Base-by-base conservation (phyloP, 2,797 vertebrate species). In the Sebastes itinus region DNA sequence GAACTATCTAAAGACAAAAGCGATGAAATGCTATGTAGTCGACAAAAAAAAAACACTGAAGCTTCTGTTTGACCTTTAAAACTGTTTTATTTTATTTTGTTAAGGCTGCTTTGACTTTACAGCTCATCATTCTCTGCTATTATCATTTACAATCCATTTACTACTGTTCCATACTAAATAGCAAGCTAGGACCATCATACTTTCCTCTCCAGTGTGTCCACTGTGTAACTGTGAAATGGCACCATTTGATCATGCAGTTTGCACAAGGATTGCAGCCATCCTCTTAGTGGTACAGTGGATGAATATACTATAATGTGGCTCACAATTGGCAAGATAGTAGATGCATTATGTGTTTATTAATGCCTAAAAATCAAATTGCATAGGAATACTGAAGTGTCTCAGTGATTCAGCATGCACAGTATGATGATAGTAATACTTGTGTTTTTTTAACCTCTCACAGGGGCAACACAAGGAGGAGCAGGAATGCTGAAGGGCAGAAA, bases 201-300 rank as follows among this genome's bases (percentile, higher is more conserved):
- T 42, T 70, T 25, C 7, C 2, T 27, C 35, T 60, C n/a, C 33
- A 69, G 33, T 70, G 66, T 46, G 14, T 66, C 35, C 27, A 54
- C 60, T 67, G 55, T 52, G 2, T 25, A 28, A 61, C 30, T 62
- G 33, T 42, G 30, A 74, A 77, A 58, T 72, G 14, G 54, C 72
- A 63, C 2, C 38, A 64, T 85, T 73, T 80, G n/a, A 67, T 64
- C 49, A 18, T 46, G 42, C 42, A 20, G 13, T 30, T 66, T 66
- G 28, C 30, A 60, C 38, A 59, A 56, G 27, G 23, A 23, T 5
- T 73, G 52, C 30, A 71, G 30, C 4, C n/a, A 27, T 5, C 12
- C 16, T 64, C 8, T 52, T 16, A 7, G 5, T 27, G 14, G 22
- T 23, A 33, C 61, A 23, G 32, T 30, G 7, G 5, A 5, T 64